Conservation (phyloP, 2,113 vertebrate genomes). For the Terrapene triunguis region DNA sequence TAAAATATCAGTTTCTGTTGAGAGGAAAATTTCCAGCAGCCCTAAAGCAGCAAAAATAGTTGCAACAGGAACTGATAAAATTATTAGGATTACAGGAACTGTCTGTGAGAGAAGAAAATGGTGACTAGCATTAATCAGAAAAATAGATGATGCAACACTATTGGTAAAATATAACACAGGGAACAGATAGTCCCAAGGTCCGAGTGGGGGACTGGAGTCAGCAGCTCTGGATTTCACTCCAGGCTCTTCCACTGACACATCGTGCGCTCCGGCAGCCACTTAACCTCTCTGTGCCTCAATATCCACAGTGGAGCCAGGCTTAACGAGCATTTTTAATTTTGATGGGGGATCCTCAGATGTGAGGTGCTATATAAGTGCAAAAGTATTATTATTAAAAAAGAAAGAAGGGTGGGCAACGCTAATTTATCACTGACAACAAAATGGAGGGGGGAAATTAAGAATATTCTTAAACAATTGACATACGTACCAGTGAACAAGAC, state of each 20-base stretch:
- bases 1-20: background rate
- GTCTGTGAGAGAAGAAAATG: slow-evolving; percentile 17
- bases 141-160: background rate
- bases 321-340: background rate
- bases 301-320: background rate
- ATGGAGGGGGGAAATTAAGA: background rate
- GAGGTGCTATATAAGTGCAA: background rate
- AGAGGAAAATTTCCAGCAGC: background rate
- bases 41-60: background rate
- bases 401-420: background rate
- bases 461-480: background rate
- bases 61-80: background rate
- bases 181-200: background rate
- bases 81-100: background rate
- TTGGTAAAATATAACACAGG: background rate
- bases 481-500: slow-evolving; percentile 93
- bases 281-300: background rate
- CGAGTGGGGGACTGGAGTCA: background rate
- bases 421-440: background rate
- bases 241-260: background rate
- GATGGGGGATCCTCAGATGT: background rate
- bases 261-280: background rate
- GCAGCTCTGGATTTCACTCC: background rate
- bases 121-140: background rate
- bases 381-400: background rate